Conservation (phyloP, 2,888 invertebrate species). For the Steromphala cineraria region DNA sequence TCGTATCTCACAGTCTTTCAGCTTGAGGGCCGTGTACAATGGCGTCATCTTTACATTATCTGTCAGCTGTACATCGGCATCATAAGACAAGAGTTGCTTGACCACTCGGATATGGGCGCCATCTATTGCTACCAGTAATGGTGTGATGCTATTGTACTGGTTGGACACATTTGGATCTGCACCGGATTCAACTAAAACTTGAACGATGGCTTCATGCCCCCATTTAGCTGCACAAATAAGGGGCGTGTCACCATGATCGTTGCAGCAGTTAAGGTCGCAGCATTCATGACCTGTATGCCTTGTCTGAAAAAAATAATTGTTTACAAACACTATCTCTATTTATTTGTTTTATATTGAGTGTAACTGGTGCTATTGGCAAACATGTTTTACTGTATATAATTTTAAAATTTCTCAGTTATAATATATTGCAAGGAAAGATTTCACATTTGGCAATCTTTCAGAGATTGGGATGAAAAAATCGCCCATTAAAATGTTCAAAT, state of each 20-base stretch:
- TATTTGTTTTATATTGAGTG: too few species aligned
- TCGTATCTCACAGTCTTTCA: conserved; percentile 30
- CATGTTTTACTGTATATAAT: too few species aligned
- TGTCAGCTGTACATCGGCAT: conserved; percentile 82
- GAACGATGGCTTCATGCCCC: conserved; percentile 93
- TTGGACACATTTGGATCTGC: conserved; percentile 87
- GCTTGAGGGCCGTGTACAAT: conserved; percentile 57
- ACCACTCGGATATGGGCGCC: conserved; percentile 89
- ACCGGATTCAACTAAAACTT: conserved; percentile 88
- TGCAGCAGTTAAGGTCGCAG: conserved; percentile 30
- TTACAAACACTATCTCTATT: too few species aligned
- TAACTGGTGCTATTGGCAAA: too few species aligned
- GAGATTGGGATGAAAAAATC: too few species aligned
- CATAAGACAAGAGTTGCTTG: conserved; percentile 89
- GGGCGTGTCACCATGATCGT: conserved; percentile 54
- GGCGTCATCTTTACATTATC: conserved; percentile 64
- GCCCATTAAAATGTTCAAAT: too few species aligned
- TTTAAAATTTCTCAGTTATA: too few species aligned
- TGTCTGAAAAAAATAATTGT: too few species aligned
- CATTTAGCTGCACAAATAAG: conserved; percentile 49
- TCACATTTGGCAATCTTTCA: too few species aligned
- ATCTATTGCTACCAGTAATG: conserved; percentile 88
- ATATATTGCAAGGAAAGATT: too few species aligned
- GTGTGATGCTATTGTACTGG: conserved; percentile 79
- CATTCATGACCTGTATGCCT: too few species aligned